Evolutionary conservation across 2,888 invertebrate genomes (phyloP), one percentile per base, ranked within the genome.

Genomic region (Andrena marginata): DNA sequence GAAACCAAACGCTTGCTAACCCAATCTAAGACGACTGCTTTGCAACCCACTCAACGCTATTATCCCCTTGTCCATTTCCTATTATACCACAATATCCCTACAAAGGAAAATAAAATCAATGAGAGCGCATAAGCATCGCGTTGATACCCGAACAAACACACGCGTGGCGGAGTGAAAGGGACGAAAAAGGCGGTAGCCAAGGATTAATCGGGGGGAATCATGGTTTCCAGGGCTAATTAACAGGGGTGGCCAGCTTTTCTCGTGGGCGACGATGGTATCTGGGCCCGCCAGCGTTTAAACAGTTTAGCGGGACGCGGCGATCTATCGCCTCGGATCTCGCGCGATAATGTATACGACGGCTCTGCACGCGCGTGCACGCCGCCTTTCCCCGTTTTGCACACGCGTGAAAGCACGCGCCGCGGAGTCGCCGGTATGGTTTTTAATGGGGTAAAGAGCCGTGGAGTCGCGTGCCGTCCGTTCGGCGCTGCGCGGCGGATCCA

Each of bases 391-490:
- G 65, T 31, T 31, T n/a, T 67, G 64, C 62, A 51, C 51, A 51
- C 81, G 60, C 81, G 77, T 80, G 76, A 76, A 74, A 78, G 70
- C 76, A 67, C 64, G 73, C 42, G 49, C 59, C 62, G 16, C 75
- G 54, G 42, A 67, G 56, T 42, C 42, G 65, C 70, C 69, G 73
- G 67, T 48, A 75, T 71, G 65, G 74, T 77, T 77, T 77, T 77
- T 73, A 59, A 84, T 73, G 65, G 42, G 77, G 72, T 65, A 64
- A 71, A 78, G 62, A 64, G 69, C 77, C 85, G 82, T 80, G 82
- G 77, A 87, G 90, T 89, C 91, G 91, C 91, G 92, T 91, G 91
- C 90, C 91, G 70, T 59, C 72, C 73, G 54, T 29, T 48, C 49
- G 10, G 0, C 67, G 54, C 49, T 64, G 49, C 29, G 77, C 76